These are phyloP conservation scores for Agelaius phoeniceus DNA, from an alignment of 2,113 vertebrate species.

Conservation along the genomic window DNA sequence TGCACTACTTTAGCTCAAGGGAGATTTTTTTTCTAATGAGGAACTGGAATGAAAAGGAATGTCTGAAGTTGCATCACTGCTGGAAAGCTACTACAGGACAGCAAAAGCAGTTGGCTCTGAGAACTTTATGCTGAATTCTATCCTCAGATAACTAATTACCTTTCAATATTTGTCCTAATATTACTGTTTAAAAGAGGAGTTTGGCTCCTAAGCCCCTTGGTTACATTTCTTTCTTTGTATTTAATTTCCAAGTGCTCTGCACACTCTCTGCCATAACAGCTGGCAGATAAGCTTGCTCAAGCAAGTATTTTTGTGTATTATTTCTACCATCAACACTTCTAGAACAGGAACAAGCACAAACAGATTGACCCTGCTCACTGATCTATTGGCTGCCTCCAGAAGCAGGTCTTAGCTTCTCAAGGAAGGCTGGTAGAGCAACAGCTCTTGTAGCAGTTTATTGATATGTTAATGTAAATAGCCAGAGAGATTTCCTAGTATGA, in stretches of 20 bases:
- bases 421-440: neutral
- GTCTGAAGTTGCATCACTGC: neutral
- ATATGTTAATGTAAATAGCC: neutral
- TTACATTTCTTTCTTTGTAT: neutral
- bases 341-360: conserved; percentile 10
- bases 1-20: neutral
- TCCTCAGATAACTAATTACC: neutral
- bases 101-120: neutral
- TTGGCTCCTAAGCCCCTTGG: neutral
- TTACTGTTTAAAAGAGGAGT: neutral
- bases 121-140: neutral
- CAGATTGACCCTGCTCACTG: neutral
- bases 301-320: conserved; percentile 29
- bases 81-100: neutral
- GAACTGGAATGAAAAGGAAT: neutral
- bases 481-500: neutral
- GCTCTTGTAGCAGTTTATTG: neutral
- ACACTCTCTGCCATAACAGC: neutral
- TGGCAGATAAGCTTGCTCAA: conserved; percentile 31
- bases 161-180: neutral
- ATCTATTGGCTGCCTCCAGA: neutral
- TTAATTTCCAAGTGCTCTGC: neutral
- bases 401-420: neutral
- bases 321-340: neutral
- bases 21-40: neutral